Percentiles rank a stretch among this genome's conserved stretches.
Evolutionary conservation across 2,888 invertebrate species (phyloP).

Genomic region (Pyrrhia umbra): DNA sequence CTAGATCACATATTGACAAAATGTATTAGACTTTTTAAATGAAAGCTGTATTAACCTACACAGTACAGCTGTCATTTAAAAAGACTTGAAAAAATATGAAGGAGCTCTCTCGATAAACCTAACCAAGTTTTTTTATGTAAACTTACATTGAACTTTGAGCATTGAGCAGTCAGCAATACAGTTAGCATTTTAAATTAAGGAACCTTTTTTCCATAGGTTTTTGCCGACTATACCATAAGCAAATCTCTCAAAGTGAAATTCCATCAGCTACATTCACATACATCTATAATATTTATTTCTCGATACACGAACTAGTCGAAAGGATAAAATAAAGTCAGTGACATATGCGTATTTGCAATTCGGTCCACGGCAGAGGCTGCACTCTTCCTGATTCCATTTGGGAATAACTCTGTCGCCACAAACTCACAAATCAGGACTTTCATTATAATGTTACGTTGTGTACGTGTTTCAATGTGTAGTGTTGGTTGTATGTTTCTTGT

Average conservation of each 20-base stretch:
- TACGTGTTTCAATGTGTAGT: conserved; percentile 27
- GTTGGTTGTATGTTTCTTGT: neutral
- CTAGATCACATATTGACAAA: too few relatives aligned
- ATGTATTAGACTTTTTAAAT: too few relatives aligned
- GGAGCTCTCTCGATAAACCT: too few relatives aligned
- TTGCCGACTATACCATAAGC: neutral
- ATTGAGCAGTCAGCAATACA: neutral
- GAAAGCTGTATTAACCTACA: too few relatives aligned
- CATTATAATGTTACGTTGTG: conserved; percentile 73
- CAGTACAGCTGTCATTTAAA: too few relatives aligned
- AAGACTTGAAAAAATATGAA: too few relatives aligned
- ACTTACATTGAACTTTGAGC: too few relatives aligned
- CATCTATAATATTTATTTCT: conserved; percentile 53
- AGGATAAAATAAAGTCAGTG: conserved; percentile 80
- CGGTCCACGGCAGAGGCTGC: conserved; percentile 83
- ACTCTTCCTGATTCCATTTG: conserved; percentile 90
- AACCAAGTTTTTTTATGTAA: too few relatives aligned
- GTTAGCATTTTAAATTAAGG: neutral
- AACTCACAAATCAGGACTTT: conserved; percentile 88
- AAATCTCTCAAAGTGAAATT: conserved; percentile 21
- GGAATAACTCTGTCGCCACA: conserved; percentile 87
- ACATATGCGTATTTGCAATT: conserved; percentile 87
- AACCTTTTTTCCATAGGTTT: neutral
- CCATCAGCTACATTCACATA: conserved; percentile 22
- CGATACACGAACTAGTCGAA: conserved; percentile 58